Percentiles rank a stretch among this genome's conserved stretches.
phyloP scores from a whole-genome alignment of 2,113 vertebrate species.

The Toxostoma redivivum region DNA sequence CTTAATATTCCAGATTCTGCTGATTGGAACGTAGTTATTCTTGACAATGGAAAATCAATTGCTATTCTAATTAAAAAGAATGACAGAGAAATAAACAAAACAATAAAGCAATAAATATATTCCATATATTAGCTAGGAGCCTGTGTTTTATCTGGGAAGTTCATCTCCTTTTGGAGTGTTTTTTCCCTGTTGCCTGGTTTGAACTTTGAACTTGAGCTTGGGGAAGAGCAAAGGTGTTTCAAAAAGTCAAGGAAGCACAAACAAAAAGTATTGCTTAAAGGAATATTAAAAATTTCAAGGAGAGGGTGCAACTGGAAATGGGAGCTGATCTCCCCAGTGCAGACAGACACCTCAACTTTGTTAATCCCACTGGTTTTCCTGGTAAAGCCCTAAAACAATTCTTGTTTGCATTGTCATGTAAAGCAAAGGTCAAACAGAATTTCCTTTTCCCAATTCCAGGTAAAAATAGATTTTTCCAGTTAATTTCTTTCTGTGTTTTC shows the following conservation, averaged over 20 bases:
- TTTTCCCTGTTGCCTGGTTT: not conserved
- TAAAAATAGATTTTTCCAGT: not conserved
- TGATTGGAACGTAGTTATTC: constrained; percentile 39
- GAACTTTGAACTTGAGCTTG: not conserved
- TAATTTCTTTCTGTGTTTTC: not conserved
- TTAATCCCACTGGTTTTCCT: not conserved
- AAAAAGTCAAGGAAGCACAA: not conserved
- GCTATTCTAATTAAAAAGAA: constrained; percentile 39
- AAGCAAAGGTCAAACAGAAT: not conserved
- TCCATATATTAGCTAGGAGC: not conserved
- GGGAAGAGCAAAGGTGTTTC: not conserved
- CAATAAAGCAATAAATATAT: not conserved
- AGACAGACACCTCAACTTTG: not conserved
- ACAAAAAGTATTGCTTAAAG: not conserved
- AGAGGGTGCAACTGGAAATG: not conserved
- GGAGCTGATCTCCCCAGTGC: not conserved
- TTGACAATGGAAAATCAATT: constrained; percentile 47
- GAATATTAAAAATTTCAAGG: not conserved
- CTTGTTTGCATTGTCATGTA: not conserved
- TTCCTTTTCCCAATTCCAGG: not conserved
- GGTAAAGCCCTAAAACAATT: not conserved
- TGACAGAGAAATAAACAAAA: constrained; percentile 28
- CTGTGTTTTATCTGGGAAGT: not conserved
- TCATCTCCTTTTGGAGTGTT: not conserved
- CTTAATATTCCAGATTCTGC: constrained; percentile 40